Evolutionary conservation across 2,888 invertebrate species (phyloP), one percentile per base, ranked within the genome.

Genomic region (Stegophylla sp.): DNA sequence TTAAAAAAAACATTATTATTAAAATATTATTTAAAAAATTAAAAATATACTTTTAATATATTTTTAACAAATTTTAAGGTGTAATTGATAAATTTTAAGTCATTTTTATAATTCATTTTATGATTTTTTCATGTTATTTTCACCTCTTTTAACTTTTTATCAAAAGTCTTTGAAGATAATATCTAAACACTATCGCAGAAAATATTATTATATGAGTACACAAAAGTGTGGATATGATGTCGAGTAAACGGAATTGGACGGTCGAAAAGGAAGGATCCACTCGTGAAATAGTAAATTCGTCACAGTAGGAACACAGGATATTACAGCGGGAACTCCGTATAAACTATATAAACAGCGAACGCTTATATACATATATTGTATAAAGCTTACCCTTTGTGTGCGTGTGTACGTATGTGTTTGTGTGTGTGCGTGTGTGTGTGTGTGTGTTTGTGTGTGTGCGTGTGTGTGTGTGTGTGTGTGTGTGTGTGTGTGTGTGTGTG

Each of bases 271-370:
- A 66, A 66, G 12, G 61, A 61, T 56, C 63, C 74, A 75, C 75
- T 75, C 43, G 64, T 66, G 64, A 75, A 75, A 75, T 26, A 64
- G 75, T 75, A 64, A 75, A 75, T 74, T 48, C 63, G 48, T 74
- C 63, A 45, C 73, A 59, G 56, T 15, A 43, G 26, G 59, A 73
- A 73, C 73, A 59, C 74, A 48, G 74, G 48, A 63, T 74, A 63
- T 74, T 74, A 63, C 61, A 53, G 43, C 41, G 74, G 74, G 10
- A 63, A 74, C 61, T n/a, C n/a, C 17, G 74, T 69, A 53, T 34
- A 34, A 5, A 5, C 3, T 34, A 34, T 34, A 34, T 34, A 15
- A n/a, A n/a, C 28, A n/a, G 51, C 7, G n/a, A 63, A 51, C 26
- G 10, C 23, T 43, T 56, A 56, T 72, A 72, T 56, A 56, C 56